Evolutionary conservation across 2,113 vertebrate species (phyloP), one percentile per base, ranked within the genome.

Genomic region (Clarias magur): DNA sequence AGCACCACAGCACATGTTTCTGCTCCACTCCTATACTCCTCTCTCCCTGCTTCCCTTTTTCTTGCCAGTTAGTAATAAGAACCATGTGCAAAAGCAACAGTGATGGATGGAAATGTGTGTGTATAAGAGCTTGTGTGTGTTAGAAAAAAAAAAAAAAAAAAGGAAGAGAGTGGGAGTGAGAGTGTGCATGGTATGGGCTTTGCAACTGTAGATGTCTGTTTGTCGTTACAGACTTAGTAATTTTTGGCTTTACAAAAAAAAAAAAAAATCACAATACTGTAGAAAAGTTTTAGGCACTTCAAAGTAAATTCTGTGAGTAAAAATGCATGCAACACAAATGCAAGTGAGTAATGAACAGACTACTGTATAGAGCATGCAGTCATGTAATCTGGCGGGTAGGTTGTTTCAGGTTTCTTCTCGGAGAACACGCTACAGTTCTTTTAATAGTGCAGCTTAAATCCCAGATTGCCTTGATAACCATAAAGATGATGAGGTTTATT

Each of bases 41-140:
- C 23, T 88, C 42, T 88, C 91, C 89, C 89, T 91, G 84, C 80
- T 83, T 89, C 78, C 90, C 85, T n/a, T 82, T 70, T 88, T 82
- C 75, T 87, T 73, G 84, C 88, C 89, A 85, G 84, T 83, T 94
- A 91, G 91, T 96, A 96, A 97, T 97, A 94, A 89, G 92, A 95
- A 94, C 94, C 96, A 96, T 95, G 96, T 96, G 95, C 90, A 94
- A 94, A 89, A 93, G 91, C 78, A 87, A 88, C 84, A 92, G 92
- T 93, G 94, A 94, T 95, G 93, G 95, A 95, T 93, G 93, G 94
- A 93, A 90, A 91, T 91, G 91, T 90, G 87, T 87, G 88, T 88
- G 85, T 85, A 81, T 85, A 82, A 90, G n/a, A 12, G 67, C 25
- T 53, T 85, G 48, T 82, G 75, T 89, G 89, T 81, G 65, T 60